These are phyloP conservation scores for Cephus spinipes DNA, from an alignment of 2,888 invertebrate genomes.

Conservation along the genomic window DNA sequence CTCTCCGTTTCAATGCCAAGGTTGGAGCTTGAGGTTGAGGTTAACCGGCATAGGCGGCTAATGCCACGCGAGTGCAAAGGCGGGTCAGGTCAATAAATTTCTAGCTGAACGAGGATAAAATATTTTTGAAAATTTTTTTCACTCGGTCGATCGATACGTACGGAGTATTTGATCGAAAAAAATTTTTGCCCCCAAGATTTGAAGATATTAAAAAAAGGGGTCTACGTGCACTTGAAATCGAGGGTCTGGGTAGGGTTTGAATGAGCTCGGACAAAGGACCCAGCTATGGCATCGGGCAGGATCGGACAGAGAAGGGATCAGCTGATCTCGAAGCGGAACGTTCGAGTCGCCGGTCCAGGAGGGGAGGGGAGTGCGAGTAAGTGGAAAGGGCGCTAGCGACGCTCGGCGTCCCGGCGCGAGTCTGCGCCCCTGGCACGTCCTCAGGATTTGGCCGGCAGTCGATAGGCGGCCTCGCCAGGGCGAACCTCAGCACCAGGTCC, in stretches of 20 bases:
- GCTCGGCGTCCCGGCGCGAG: conserved; percentile 42
- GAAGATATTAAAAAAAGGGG: background rate
- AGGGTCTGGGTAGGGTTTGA: background rate
- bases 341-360: background rate
- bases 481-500: conserved; percentile 8
- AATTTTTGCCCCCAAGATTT: background rate
- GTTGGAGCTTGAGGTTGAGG: background rate
- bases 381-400: conserved; percentile 11
- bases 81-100: too few species aligned
- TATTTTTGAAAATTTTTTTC: too few species aligned
- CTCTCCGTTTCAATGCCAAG: background rate
- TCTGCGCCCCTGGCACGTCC: conserved; percentile 40
- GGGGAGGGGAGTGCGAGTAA: background rate
- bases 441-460: conserved; percentile 48
- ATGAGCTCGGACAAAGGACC: background rate
- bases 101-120: too few species aligned
- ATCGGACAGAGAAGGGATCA: background rate
- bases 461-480: conserved; percentile 41
- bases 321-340: conserved; percentile 7
- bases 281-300: background rate
- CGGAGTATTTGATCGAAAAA: background rate
- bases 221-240: background rate
- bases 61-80: too few species aligned
- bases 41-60: background rate
- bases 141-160: too few species aligned